phyloP scores from a whole-genome alignment of 2,113 vertebrate species.

The Dryoscopus gambensis region DNA sequence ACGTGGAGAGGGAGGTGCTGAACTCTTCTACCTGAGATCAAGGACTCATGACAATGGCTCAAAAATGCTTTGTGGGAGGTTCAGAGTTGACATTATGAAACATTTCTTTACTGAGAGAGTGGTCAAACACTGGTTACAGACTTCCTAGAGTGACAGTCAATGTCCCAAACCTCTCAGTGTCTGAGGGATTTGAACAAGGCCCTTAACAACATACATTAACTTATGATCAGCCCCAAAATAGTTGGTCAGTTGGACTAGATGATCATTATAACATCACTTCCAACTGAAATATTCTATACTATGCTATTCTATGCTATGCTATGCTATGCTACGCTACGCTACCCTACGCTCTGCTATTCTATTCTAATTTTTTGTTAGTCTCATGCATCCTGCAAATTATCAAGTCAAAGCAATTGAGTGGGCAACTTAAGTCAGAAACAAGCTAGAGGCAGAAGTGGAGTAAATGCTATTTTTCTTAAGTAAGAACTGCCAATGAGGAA shows the following conservation, averaged over 20 bases:
- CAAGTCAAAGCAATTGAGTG: neutral
- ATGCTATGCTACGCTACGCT: neutral
- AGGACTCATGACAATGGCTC: neutral
- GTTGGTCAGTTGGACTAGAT: neutral
- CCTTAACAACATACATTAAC: neutral
- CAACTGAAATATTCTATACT: neutral
- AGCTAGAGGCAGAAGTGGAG: neutral
- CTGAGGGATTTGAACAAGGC: neutral
- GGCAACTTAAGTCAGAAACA: neutral
- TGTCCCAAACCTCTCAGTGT: neutral
- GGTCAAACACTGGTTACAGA: neutral
- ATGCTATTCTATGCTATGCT: neutral
- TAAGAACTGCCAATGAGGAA: neutral
- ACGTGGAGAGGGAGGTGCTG: neutral
- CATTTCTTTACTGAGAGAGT: neutral
- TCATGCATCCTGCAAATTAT: neutral
- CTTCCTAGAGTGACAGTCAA: accelerated
- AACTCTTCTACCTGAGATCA: neutral
- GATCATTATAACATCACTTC: neutral
- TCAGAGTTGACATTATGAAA: neutral
- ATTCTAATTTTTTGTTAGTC: neutral
- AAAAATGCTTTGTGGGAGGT: neutral
- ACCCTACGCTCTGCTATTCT: neutral
- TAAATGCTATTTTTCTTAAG: neutral
- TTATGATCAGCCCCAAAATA: neutral